Percentiles rank a stretch among this genome's conserved stretches.
These are phyloP conservation scores for Coenonympha arcania DNA, from an alignment of 2,888 invertebrate species.

Conservation along the genomic window DNA sequence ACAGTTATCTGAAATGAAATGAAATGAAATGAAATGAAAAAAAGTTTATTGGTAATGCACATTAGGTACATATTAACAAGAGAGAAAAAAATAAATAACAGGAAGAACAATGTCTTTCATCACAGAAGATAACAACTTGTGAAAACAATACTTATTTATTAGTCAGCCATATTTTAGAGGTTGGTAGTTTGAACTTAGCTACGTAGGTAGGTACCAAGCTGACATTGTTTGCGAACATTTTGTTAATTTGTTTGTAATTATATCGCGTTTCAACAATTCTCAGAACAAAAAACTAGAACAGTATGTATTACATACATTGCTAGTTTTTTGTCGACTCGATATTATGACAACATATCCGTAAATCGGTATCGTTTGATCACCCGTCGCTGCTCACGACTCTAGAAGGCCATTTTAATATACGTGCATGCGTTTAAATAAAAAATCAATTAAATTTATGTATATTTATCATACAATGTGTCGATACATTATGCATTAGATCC, in stretches of 20 bases:
- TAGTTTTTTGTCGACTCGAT: neutral
- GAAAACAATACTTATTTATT: no score
- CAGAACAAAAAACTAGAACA: neutral
- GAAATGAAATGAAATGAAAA: no score
- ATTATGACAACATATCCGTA: conserved; percentile 17
- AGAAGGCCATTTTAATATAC: conserved; percentile 26
- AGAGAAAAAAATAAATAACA: no score
- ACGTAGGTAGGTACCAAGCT: no score
- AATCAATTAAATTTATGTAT: conserved; percentile 29
- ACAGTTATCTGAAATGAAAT: no score
- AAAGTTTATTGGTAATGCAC: no score
- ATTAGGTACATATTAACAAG: no score
- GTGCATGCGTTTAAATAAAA: conserved; percentile 18
- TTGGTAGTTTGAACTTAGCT: no score
- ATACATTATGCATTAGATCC: neutral
- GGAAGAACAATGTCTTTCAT: no score
- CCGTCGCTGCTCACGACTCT: conserved; percentile 21
- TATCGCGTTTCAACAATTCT: neutral
- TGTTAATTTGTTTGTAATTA: neutral
- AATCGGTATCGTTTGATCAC: conserved; percentile 12
- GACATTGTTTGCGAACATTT: no score
- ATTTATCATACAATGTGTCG: neutral
- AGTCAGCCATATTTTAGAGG: no score
- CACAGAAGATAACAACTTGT: no score
- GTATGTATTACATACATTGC: neutral